Percentiles rank a stretch among this genome's conserved stretches.
Evolutionary conservation across 2,113 vertebrate species (phyloP).

Genomic region (Oriolus oriolus): DNA sequence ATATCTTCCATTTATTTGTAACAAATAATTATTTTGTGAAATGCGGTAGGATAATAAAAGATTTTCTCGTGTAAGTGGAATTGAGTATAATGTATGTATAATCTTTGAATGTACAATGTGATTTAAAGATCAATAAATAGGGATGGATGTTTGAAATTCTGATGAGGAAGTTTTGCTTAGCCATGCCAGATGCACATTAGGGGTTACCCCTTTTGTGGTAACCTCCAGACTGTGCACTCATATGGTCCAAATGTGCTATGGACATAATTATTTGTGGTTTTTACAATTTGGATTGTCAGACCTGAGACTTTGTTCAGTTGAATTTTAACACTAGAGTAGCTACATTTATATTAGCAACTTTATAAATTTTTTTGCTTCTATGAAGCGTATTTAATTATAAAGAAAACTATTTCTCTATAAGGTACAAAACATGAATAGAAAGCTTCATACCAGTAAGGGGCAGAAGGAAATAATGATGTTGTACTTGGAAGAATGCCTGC

Average conservation of each 20-base stretch:
- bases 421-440: not conserved
- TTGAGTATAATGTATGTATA: not conserved
- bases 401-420: not conserved
- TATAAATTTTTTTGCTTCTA: not conserved
- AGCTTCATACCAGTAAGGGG: not conserved
- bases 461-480: not conserved
- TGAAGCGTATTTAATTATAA: slow-evolving; percentile 11
- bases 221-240: not conserved
- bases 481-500: not conserved
- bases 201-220: not conserved
- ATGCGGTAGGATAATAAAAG: not conserved
- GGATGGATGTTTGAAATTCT: slow-evolving; percentile 45
- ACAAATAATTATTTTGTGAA: not conserved
- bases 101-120: not conserved
- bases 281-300: not conserved
- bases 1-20: not conserved
- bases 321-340: not conserved
- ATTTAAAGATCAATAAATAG: not conserved
- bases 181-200: slow-evolving; percentile 8
- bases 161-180: slow-evolving; percentile 43
- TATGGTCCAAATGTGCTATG: not conserved
- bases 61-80: not conserved
- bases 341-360: not conserved
- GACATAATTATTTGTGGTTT: slow-evolving; percentile 9
- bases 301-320: not conserved